Evolutionary conservation across 2,113 vertebrate genomes (phyloP).

Genomic region (Apodemus sylvaticus): DNA sequence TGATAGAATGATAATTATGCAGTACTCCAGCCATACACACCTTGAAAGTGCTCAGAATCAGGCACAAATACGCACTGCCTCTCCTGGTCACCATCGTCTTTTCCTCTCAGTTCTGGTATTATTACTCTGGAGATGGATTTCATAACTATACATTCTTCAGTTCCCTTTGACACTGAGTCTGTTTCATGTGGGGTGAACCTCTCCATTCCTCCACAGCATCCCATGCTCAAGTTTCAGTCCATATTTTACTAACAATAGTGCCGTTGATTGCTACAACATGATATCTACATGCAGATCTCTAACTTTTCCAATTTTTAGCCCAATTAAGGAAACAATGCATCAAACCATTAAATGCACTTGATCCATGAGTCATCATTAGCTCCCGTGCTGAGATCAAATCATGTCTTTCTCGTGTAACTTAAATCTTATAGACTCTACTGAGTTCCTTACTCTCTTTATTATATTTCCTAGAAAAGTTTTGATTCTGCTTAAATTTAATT

Average conservation of each 20-base stretch:
- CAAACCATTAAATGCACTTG: background rate
- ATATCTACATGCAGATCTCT: background rate
- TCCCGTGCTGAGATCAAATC: background rate
- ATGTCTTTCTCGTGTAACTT: background rate
- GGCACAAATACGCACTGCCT: background rate
- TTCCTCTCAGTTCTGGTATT: background rate
- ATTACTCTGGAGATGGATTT: background rate
- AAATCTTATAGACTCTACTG: background rate
- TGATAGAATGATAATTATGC: background rate
- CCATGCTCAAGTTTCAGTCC: background rate
- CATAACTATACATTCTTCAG: background rate
- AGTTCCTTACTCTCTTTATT: background rate
- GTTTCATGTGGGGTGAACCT: background rate
- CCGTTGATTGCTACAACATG: accelerated
- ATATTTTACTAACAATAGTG: background rate
- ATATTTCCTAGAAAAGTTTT: background rate
- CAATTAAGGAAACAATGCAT: background rate
- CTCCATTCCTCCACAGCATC: background rate
- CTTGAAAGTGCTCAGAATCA: background rate
- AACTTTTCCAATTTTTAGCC: background rate
- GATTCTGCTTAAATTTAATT: background rate
- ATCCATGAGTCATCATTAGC: background rate
- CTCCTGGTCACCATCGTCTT: background rate
- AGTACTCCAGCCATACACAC: background rate
- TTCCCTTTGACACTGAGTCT: too few species aligned